A percentile compares a stretch with the other conserved stretches of the same genome.
phyloP scores from a whole-genome alignment of 2,888 invertebrate genomes.

The Cecidostiba fungosa region DNA sequence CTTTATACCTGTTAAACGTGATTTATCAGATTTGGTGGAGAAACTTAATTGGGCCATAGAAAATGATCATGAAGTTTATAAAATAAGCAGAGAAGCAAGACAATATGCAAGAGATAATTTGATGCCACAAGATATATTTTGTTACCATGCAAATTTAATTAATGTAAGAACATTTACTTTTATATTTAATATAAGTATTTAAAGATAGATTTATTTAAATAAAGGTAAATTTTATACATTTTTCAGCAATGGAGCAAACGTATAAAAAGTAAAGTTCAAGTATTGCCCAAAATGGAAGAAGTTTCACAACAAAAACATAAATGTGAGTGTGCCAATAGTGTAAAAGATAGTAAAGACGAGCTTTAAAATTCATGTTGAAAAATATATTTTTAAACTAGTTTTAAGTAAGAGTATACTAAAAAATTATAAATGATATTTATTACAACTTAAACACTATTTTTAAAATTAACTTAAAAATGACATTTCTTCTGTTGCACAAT shows the following conservation, averaged over 20 bases:
- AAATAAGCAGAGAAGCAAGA: slow-evolving; percentile 86
- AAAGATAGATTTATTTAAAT: neutral
- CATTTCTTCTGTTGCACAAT: no score
- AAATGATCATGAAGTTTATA: slow-evolving; percentile 86
- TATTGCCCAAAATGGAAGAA: slow-evolving; percentile 85
- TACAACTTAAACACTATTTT: neutral
- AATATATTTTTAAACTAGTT: slow-evolving; percentile 28
- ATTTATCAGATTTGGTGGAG: slow-evolving; percentile 90
- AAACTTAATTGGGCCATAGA: slow-evolving; percentile 89
- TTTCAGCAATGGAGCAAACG: slow-evolving; percentile 88
- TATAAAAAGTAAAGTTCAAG: slow-evolving; percentile 82
- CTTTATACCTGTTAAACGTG: slow-evolving; percentile 90
- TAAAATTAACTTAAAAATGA: no score
- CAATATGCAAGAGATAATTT: slow-evolving; percentile 89
- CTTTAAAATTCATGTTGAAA: slow-evolving; percentile 72
- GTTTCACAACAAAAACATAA: slow-evolving; percentile 81
- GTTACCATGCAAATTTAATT: slow-evolving; percentile 90
- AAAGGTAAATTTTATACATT: neutral
- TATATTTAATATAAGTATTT: neutral
- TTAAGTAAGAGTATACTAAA: slow-evolving; percentile 18
- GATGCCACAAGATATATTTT: slow-evolving; percentile 91
- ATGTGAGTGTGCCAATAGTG: slow-evolving; percentile 75
- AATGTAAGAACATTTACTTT: slow-evolving; percentile 79
- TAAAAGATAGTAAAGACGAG: slow-evolving; percentile 77
- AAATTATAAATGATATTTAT: neutral